Percentiles rank a stretch among this genome's conserved stretches.
Conservation (phyloP, 2,797 vertebrate genomes). For the Chelon auratus region DNA sequence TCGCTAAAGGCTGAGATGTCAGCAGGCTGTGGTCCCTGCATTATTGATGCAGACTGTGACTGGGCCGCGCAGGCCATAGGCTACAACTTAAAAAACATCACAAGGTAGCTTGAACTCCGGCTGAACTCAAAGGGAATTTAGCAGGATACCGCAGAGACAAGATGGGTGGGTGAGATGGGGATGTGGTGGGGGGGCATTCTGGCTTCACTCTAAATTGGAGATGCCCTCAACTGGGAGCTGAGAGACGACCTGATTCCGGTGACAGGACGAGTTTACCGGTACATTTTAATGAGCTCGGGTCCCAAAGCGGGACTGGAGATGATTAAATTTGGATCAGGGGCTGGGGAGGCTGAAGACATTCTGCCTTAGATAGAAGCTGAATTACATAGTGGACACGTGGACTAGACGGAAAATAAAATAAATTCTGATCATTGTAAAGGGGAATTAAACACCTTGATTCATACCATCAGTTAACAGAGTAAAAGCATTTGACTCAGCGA, state of each 20-base stretch:
- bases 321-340: conserved; percentile 72
- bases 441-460: conserved; percentile 6
- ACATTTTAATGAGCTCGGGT: conserved; percentile 69
- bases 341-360: conserved; percentile 51
- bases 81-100: conserved; percentile 65
- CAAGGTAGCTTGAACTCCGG: conserved; percentile 67
- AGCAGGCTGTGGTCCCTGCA: conserved; percentile 67
- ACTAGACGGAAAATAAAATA: conserved; percentile 1
- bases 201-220: conserved; percentile 39
- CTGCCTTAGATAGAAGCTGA: conserved; percentile 40
- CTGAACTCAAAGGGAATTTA: conserved; percentile 66
- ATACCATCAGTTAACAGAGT: background rate
- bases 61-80: conserved; percentile 59
- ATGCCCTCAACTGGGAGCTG: conserved; percentile 41
- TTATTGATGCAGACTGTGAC: conserved; percentile 76
- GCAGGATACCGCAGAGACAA: conserved; percentile 37
- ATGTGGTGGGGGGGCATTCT: background rate
- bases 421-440: conserved; percentile 11
- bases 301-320: conserved; percentile 58
- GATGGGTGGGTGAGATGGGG: background rate
- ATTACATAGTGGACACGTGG: conserved; percentile 33
- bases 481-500: background rate
- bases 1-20: conserved; percentile 61
- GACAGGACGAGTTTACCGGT: conserved; percentile 67
- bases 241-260: conserved; percentile 68